Evolutionary conservation across 2,113 vertebrate species (phyloP), one percentile per base, ranked within the genome.

Genomic region (Rhizomys pruinosus): DNA sequence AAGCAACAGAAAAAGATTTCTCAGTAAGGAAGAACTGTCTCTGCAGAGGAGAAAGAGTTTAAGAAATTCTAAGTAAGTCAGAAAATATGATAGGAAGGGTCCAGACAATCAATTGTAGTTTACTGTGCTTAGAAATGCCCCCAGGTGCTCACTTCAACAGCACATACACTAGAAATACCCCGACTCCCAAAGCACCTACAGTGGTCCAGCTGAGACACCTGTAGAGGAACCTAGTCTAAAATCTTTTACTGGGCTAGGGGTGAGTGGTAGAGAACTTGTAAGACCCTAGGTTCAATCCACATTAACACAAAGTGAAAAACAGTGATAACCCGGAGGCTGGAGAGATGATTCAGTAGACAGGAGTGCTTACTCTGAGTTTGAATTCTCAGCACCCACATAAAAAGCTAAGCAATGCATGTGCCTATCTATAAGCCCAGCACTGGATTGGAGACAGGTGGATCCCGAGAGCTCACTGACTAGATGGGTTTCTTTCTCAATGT

Each of bases 1-100:
- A 10, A 59, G 39, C 92, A 76, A 92, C 87, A 0, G 0, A 77
- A 66, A 82, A 84, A 59, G 66, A 89, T 20, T 90, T 90, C 77
- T 96, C 95, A 74, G 84, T 94, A 89, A 97, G 96, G 73, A 44
- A 97, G 2, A 57, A 13, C 42, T 9, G 23, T 55, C n/a, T 11
- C 15, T 0, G 16, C 52, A 47, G 22, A 34, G 88, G 66, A 78
- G 80, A 52, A 93, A 15, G 8, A 12, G 76, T 5, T 84, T 64
- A 82, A 74, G 74, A 69, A 78, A 84, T 29, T 47, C 32, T 86
- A 89, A 94, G 94, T 34, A 96, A 97, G 96, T 87, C 29, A 68
- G 66, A 84, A 68, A 55, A 61, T 29, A 25, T 16, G 34, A 55
- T 0, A 2, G 47, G n/a, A 47, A 82, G n/a, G 29, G 57, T 39